Percentiles rank a stretch among this genome's conserved stretches.
phyloP scores from a whole-genome alignment of 2,888 invertebrate species.

The Chaetogeoica ovagalla region DNA sequence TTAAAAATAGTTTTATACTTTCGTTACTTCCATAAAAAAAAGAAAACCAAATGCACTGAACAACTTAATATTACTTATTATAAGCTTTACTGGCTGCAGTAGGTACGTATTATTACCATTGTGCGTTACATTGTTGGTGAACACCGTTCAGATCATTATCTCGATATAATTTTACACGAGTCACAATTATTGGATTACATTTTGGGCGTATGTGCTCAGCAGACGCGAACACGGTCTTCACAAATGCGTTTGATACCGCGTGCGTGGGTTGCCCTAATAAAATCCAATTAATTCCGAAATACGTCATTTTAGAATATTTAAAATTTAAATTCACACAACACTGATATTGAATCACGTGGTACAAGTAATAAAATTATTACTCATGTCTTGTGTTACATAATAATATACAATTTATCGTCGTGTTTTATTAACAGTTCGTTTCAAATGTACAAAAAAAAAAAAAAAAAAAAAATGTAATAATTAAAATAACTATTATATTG shows the following conservation, averaged over 20 bases:
- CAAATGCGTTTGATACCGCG: not conserved
- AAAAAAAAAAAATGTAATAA: no score
- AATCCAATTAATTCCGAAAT: constrained; percentile 18
- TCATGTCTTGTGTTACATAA: not conserved
- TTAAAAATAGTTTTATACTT: no score
- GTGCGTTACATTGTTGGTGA: no score
- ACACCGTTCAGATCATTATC: no score
- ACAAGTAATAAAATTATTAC: no score
- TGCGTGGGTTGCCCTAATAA: not conserved
- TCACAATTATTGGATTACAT: not conserved
- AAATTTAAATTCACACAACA: not conserved
- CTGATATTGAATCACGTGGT: not conserved
- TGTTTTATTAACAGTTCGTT: not conserved
- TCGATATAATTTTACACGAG: not conserved
- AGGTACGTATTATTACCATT: no score
- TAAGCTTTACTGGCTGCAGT: no score
- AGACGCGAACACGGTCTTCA: not conserved
- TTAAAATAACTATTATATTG: no score
- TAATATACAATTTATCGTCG: not conserved
- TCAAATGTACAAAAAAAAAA: not conserved
- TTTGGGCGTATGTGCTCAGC: not conserved
- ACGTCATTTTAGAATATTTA: not conserved
- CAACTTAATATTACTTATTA: no score
- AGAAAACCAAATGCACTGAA: no score
- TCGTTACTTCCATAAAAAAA: no score